Conservation (phyloP, 2,797 vertebrate genomes). For the Periophthalmus magnuspinnatus region DNA sequence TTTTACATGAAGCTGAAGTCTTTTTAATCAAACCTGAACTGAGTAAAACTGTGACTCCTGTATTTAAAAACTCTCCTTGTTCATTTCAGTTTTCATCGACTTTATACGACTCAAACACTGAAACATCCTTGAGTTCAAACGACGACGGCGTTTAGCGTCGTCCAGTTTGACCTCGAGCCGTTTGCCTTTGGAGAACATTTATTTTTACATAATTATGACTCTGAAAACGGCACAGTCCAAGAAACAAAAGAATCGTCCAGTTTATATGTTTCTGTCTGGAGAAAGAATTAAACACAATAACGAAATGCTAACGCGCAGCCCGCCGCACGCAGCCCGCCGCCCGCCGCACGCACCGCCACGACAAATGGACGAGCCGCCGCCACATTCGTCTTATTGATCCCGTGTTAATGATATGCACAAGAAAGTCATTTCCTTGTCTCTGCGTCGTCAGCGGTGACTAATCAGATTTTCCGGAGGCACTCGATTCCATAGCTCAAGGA, state of each 20-base stretch:
- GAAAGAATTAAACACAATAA: constrained; percentile 70
- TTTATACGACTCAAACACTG: constrained; percentile 2
- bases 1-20: no score
- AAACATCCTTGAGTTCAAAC: constrained; percentile 49
- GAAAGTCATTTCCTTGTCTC: constrained; percentile 87
- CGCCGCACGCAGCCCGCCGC: constrained; percentile 52
- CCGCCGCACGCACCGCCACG: constrained; percentile 65
- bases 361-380: constrained; percentile 77
- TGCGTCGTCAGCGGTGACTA: constrained; percentile 84
- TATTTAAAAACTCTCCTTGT: no score
- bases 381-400: constrained; percentile 86
- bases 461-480: constrained; percentile 77
- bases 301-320: constrained; percentile 52
- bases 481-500: constrained; percentile 78
- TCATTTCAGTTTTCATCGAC: neutral
- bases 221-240: constrained; percentile 25
- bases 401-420: constrained; percentile 86
- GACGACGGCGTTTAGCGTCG: constrained; percentile 66
- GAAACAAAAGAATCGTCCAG: constrained; percentile 29
- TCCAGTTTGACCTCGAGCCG: constrained; percentile 62
- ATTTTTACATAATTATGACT: constrained; percentile 67
- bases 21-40: no score
- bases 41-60: no score
- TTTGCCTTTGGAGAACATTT: constrained; percentile 57
- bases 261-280: constrained; percentile 45